phyloP scores from a whole-genome alignment of 2,888 invertebrate species.

The Chloromyia formosa region DNA sequence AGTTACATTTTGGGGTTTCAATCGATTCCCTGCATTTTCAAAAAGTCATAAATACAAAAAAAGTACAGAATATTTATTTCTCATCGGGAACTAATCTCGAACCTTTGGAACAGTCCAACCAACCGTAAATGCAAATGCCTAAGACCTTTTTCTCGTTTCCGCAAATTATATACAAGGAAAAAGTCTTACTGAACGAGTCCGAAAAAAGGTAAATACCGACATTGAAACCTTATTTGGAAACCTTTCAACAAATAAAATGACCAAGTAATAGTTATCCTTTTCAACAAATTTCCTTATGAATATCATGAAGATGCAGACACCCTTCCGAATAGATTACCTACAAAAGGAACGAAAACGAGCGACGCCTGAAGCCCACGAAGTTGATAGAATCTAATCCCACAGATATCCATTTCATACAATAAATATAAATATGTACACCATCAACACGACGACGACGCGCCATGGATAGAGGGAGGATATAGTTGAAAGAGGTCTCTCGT shows the following conservation, averaged over 20 bases:
- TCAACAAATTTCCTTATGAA: constrained; percentile 43
- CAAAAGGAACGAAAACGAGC: not conserved
- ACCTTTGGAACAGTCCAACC: not conserved
- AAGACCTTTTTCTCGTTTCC: not conserved
- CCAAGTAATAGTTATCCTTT: constrained; percentile 49
- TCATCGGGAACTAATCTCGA: not conserved
- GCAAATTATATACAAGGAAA: not conserved
- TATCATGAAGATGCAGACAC: not conserved
- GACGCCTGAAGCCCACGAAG: constrained; percentile 23
- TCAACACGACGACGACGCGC: constrained; percentile 14
- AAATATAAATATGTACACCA: constrained; percentile 42
- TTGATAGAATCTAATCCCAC: constrained; percentile 49
- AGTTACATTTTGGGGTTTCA: no score
- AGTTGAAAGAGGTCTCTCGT: not conserved
- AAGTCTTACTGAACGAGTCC: not conserved
- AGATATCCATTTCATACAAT: constrained; percentile 50
- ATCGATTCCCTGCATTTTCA: no score
- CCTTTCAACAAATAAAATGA: constrained; percentile 48
- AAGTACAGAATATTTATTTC: no score
- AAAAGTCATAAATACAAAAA: no score
- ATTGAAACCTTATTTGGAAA: constrained; percentile 45
- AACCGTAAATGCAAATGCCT: not conserved
- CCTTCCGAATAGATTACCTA: not conserved
- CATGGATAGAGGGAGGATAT: not conserved
- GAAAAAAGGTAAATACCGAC: not conserved